Evolutionary conservation across 2,113 vertebrate species (phyloP).

Genomic region (Ctenomys sociabilis): DNA sequence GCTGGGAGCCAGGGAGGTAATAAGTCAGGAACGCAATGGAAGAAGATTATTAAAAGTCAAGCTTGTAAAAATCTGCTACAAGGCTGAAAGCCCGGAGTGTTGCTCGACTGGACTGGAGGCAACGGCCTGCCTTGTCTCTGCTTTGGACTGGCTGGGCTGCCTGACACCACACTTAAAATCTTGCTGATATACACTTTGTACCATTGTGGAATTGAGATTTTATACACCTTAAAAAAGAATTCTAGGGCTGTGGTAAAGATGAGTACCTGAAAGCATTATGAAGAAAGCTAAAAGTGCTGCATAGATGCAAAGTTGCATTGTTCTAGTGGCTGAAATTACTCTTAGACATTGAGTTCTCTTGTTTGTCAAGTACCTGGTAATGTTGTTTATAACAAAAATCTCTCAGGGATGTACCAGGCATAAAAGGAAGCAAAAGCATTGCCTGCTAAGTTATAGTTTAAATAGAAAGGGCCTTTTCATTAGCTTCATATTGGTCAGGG

Average conservation of each 20-base stretch:
- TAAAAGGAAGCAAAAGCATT: conserved; percentile 31
- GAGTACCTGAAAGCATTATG: background rate
- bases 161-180: conserved; percentile 60
- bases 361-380: conserved; percentile 49
- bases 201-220: conserved; percentile 26
- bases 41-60: conserved; percentile 75
- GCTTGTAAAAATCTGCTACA: conserved; percentile 67
- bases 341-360: conserved; percentile 10
- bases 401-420: conserved; percentile 20
- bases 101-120: conserved; percentile 59
- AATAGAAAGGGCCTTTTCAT: conserved; percentile 48
- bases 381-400: conserved; percentile 51
- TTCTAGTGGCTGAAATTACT: conserved; percentile 61
- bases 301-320: conserved; percentile 36
- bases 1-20: conserved; percentile 64
- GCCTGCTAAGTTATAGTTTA: conserved; percentile 1
- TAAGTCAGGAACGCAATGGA: conserved; percentile 73
- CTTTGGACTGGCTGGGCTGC: conserved; percentile 44
- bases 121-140: background rate
- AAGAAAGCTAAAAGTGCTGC: background rate
- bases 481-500: conserved; percentile 41
- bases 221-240: conserved; percentile 56
- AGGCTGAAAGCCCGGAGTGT: conserved; percentile 34
- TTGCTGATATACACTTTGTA: conserved; percentile 58
- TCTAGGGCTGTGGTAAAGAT: conserved; percentile 3